Evolutionary conservation across 2,113 vertebrate genomes (phyloP).

Genomic region (Rhinichthys klamathensis): DNA sequence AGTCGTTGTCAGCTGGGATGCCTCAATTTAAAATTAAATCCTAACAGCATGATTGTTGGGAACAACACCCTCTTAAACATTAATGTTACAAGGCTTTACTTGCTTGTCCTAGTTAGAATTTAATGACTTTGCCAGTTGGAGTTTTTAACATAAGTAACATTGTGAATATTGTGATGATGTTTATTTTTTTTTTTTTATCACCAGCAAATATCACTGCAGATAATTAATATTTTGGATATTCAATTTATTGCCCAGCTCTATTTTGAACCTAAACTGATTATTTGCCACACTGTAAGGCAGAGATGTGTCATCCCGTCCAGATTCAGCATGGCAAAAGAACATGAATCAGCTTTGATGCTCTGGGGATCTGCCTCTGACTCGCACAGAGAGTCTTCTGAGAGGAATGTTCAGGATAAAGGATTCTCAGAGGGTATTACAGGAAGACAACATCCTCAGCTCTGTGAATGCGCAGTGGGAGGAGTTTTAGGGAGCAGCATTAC

Average conservation of each 20-base stretch:
- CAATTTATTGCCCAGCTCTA: not conserved
- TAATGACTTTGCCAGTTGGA: not conserved
- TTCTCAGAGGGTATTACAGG: constrained; percentile 18
- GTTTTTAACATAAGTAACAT: not conserved
- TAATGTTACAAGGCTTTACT: constrained; percentile 4
- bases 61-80: not conserved
- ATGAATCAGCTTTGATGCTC: constrained; percentile 12
- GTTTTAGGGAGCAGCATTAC: not conserved
- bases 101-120: not conserved
- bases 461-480: not conserved
- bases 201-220: not conserved
- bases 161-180: no score
- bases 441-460: not conserved
- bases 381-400: constrained; percentile 3
- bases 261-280: not conserved
- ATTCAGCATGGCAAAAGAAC: constrained; percentile 18
- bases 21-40: not conserved
- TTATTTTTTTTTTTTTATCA: not conserved
- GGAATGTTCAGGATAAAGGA: constrained; percentile 7
- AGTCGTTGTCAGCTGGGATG: not conserved
- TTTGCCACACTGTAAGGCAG: not conserved
- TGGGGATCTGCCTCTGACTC: constrained; percentile 27
- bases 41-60: not conserved
- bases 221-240: not conserved
- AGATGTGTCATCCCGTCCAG: not conserved